A percentile compares a stretch with the other conserved stretches of the same genome.
These are phyloP conservation scores for Lamellibrachia satsuma DNA, from an alignment of 2,888 invertebrate genomes.

Conservation along the genomic window DNA sequence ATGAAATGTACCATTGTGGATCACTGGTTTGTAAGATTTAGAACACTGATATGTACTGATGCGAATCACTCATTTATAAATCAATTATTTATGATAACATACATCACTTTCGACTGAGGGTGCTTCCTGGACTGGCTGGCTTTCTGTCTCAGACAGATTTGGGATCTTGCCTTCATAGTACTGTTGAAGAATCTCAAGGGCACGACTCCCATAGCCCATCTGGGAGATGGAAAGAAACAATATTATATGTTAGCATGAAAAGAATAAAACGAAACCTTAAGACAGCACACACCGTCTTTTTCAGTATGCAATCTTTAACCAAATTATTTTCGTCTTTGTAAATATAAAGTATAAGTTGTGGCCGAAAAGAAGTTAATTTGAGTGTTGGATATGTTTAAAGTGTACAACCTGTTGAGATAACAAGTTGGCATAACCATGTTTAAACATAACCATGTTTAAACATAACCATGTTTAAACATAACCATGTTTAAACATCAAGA, in stretches of 20 bases:
- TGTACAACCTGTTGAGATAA: neutral
- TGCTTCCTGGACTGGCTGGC: conserved; percentile 32
- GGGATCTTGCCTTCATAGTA: conserved; percentile 83
- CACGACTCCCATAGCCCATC: conserved; percentile 97
- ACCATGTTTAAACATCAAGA: neutral
- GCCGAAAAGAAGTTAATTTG: neutral
- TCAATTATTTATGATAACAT: neutral
- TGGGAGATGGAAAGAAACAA: conserved; percentile 58
- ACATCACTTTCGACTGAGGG: conserved; percentile 38
- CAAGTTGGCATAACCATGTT: neutral
- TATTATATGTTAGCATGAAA: neutral
- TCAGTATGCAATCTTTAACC: neutral
- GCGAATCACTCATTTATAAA: neutral
- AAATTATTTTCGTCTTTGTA: neutral
- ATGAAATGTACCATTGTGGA: neutral
- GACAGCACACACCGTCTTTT: neutral
- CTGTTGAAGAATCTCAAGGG: conserved; percentile 82
- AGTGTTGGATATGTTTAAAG: neutral
- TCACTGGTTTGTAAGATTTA: neutral
- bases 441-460: neutral
- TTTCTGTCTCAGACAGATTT: conserved; percentile 51
- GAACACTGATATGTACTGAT: neutral
- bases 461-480: neutral
- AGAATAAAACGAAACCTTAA: neutral
- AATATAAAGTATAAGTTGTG: neutral